Evolutionary conservation across 2,797 vertebrate species (phyloP).

Genomic region (Poecile montanus): DNA sequence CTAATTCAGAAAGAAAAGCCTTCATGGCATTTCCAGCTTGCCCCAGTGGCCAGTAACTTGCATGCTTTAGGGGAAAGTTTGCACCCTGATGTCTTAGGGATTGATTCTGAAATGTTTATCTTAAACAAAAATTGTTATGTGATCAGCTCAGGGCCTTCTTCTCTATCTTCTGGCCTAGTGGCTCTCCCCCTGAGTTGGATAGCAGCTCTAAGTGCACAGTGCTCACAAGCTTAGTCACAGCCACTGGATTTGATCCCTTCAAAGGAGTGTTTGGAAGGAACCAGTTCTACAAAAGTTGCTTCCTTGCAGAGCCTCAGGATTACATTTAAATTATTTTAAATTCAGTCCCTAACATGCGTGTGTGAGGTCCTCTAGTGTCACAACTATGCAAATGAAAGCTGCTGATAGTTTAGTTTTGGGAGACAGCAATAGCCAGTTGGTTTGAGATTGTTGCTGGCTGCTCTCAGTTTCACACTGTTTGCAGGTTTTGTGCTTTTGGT

Average conservation of each 20-base stretch:
- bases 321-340: background rate
- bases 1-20: background rate
- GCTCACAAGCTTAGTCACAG: slow-evolving; percentile 9
- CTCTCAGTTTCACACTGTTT: background rate
- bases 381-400: slow-evolving; percentile 19
- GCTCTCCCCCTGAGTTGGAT: background rate
- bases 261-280: background rate
- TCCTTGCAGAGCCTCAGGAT: background rate
- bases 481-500: background rate
- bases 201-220: background rate
- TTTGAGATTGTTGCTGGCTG: background rate
- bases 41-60: background rate
- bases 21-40: background rate
- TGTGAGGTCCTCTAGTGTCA: slow-evolving; percentile 53
- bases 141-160: background rate
- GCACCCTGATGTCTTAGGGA: background rate
- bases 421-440: background rate
- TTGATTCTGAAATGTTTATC: background rate
- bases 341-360: background rate
- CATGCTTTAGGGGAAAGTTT: background rate
- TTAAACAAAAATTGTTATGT: background rate
- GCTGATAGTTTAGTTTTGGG: background rate
- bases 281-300: background rate
- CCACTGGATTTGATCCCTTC: slow-evolving; percentile 4
- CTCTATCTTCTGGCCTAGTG: background rate